A percentile compares a stretch with the other conserved stretches of the same genome.
Evolutionary conservation across 2,113 vertebrate genomes (phyloP).

Genomic region (Pachycephala philippinensis): DNA sequence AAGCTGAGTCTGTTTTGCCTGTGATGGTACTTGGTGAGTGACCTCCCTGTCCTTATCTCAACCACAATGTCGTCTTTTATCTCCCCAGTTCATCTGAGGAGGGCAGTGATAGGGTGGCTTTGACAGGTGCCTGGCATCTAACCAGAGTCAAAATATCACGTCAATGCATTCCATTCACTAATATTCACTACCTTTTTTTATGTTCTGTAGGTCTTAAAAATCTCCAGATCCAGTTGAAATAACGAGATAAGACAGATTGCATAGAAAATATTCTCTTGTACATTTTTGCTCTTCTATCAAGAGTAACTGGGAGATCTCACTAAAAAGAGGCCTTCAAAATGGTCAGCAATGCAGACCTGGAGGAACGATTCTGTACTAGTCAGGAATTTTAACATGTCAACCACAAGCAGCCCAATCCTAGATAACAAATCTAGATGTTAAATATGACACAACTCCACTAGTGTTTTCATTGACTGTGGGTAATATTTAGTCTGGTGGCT

Average conservation of each 20-base stretch:
- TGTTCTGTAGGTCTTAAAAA: background rate
- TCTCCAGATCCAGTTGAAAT: background rate
- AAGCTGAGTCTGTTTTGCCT: background rate
- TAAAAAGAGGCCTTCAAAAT: background rate
- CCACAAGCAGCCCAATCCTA: background rate
- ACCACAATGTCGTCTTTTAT: fast-evolving
- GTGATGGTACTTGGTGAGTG: fast-evolving
- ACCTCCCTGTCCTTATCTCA: background rate
- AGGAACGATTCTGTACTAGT: background rate
- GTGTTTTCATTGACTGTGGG: background rate
- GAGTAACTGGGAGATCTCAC: background rate
- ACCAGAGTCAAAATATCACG: background rate
- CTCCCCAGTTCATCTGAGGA: background rate
- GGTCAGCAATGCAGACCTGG: background rate
- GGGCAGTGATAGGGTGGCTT: background rate
- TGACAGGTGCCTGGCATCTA: background rate
- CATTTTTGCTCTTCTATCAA: background rate
- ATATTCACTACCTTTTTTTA: background rate
- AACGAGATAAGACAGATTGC: background rate
- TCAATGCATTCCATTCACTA: background rate
- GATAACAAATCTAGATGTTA: background rate
- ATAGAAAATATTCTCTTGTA: background rate
- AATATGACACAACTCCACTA: background rate
- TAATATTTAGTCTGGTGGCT: background rate
- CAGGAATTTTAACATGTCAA: background rate